Conservation (phyloP, 2,888 invertebrate species). For the Chrysopilus asiliformis region DNA sequence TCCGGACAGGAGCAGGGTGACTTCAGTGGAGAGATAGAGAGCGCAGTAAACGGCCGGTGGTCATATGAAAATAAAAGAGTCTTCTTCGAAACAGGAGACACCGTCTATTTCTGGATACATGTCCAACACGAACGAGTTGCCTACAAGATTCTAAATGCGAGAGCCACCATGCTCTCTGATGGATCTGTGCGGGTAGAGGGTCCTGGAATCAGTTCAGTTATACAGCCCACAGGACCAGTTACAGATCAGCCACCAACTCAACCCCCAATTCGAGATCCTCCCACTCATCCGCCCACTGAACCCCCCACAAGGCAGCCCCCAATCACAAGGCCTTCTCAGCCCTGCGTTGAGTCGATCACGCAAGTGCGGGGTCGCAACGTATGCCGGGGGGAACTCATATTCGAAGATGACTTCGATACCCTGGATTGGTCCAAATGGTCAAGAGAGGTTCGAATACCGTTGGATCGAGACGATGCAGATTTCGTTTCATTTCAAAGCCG, state of each 20-base stretch:
- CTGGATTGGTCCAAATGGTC: slow-evolving; percentile 41
- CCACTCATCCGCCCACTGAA: neutral
- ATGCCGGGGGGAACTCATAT: slow-evolving; percentile 41
- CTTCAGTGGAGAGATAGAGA: slow-evolving; percentile 38
- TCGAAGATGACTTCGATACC: slow-evolving; percentile 47
- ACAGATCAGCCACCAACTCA: neutral
- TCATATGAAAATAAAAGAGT: slow-evolving; percentile 36
- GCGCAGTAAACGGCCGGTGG: slow-evolving; percentile 40
- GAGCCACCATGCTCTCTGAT: too few relatives aligned
- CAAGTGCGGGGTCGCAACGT: slow-evolving; percentile 29
- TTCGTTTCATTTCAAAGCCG: slow-evolving; percentile 36
- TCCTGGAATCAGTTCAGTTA: too few relatives aligned
- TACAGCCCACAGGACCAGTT: neutral
- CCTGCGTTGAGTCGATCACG: slow-evolving; percentile 19
- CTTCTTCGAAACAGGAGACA: slow-evolving; percentile 40
- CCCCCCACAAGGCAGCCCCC: neutral
- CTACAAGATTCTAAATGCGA: slow-evolving; percentile 30
- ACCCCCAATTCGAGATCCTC: neutral
- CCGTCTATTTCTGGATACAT: slow-evolving; percentile 47
- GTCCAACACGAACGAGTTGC: slow-evolving; percentile 39
- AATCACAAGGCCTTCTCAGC: neutral
- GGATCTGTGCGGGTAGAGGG: too few relatives aligned
- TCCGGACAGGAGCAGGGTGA: slow-evolving; percentile 39
- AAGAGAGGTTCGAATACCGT: slow-evolving; percentile 43
- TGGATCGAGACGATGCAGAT: slow-evolving; percentile 36